These are phyloP conservation scores for Myrmecobius fasciatus DNA, from an alignment of 2,113 vertebrate species.

Conservation along the genomic window DNA sequence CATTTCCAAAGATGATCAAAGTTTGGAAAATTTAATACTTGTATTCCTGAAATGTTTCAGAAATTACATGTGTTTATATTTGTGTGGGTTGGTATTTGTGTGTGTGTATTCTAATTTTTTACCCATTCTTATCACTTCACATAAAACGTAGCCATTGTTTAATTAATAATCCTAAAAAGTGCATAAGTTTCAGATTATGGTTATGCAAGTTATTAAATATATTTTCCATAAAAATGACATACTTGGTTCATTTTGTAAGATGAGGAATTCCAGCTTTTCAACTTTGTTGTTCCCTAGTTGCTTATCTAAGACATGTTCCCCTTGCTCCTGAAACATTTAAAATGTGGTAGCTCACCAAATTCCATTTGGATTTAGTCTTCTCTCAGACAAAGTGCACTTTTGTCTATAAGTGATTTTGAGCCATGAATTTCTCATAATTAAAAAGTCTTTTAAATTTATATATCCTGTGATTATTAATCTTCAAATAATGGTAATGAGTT, in stretches of 20 bases:
- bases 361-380: constrained; percentile 44
- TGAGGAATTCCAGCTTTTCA: constrained; percentile 61
- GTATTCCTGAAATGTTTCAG: constrained; percentile 31
- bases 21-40: constrained; percentile 41
- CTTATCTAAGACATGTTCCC: constrained; percentile 52
- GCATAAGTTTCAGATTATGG: constrained; percentile 50
- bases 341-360: constrained; percentile 5
- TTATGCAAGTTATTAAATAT: constrained; percentile 50
- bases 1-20: constrained; percentile 22
- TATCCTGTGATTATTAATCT: not conserved
- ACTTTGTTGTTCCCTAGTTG: constrained; percentile 13
- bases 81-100: too few relatives aligned
- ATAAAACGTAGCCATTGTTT: constrained; percentile 41
- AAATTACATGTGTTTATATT: constrained; percentile 4
- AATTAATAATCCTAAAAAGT: constrained; percentile 55
- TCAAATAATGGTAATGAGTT: constrained; percentile 34
- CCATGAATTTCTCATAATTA: not conserved
- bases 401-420: constrained; percentile 7
- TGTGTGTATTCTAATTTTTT: not conserved
- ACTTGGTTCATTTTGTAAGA: constrained; percentile 50
- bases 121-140: constrained; percentile 40
- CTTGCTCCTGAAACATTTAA: constrained; percentile 56
- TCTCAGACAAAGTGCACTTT: not conserved
- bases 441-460: constrained; percentile 15
- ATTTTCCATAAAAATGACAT: constrained; percentile 44